phyloP scores from a whole-genome alignment of 2,113 vertebrate species.

The Cinclus cinclus region DNA sequence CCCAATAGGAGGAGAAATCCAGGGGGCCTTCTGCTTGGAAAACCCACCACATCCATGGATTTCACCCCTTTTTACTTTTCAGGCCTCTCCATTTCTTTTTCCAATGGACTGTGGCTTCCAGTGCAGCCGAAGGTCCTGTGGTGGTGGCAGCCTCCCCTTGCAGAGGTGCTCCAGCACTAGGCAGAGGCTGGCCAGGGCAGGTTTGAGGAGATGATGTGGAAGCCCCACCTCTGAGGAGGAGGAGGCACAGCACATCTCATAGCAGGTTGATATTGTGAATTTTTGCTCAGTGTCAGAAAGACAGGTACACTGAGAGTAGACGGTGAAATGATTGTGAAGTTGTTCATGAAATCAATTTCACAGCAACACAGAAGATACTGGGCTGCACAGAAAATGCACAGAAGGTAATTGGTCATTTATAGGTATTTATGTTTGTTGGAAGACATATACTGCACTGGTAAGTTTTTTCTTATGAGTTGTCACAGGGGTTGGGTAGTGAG shows the following conservation, averaged over 20 bases:
- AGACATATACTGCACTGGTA: background rate
- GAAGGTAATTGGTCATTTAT: background rate
- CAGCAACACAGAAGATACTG: background rate
- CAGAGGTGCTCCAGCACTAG: background rate
- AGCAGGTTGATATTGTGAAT: background rate
- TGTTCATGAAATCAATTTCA: background rate
- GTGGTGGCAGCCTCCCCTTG: background rate
- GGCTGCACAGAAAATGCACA: background rate
- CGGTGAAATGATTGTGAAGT: background rate
- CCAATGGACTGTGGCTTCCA: background rate
- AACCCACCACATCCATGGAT: background rate
- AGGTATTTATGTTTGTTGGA: background rate
- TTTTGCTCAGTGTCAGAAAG: background rate
- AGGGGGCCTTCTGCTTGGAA: background rate
- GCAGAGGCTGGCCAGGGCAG: background rate
- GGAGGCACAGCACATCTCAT: background rate
- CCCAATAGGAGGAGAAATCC: background rate
- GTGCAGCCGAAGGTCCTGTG: background rate
- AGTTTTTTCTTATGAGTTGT: background rate
- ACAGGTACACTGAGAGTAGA: rapidly evolving
- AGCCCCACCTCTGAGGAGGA: background rate
- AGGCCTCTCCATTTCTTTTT: background rate
- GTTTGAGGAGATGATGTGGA: background rate
- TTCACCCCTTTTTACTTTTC: background rate
- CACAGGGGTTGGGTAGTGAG: background rate